Conservation (phyloP, 2,113 vertebrate species). For the Oostethus manadensis region DNA sequence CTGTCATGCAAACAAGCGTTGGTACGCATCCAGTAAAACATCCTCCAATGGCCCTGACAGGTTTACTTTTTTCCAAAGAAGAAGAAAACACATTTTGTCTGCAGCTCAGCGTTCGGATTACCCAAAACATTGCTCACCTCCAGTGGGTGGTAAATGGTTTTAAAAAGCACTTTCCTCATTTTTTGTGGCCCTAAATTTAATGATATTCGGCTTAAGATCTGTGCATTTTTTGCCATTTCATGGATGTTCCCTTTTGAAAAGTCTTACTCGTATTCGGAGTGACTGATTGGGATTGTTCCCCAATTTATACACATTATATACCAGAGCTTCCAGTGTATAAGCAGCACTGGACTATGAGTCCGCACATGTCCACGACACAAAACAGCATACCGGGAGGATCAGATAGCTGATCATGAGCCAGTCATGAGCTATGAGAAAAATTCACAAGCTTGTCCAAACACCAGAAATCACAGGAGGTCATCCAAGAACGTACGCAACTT, state of each 20-base stretch:
- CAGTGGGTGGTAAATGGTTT: slow-evolving; percentile 36
- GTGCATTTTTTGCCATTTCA: neutral
- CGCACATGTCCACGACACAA: too few species aligned
- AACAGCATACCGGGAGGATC: too few species aligned
- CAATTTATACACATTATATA: too few species aligned
- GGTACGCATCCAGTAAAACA: slow-evolving; percentile 17
- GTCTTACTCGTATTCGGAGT: neutral
- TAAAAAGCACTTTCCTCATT: slow-evolving; percentile 8
- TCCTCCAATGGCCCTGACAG: slow-evolving; percentile 7
- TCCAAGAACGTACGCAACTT: too few species aligned
- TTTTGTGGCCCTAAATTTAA: slow-evolving; percentile 6
- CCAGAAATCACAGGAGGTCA: too few species aligned
- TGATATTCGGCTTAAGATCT: slow-evolving; percentile 18
- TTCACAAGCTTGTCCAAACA: too few species aligned
- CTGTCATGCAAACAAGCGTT: neutral
- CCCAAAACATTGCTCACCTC: slow-evolving; percentile 11
- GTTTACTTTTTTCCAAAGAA: neutral
- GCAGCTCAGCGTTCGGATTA: slow-evolving; percentile 7
- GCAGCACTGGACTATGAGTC: too few species aligned
- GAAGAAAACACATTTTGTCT: slow-evolving; percentile 8
- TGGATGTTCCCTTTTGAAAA: slow-evolving; percentile 21
- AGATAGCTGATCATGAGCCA: too few species aligned
- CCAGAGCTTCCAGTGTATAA: too few species aligned
- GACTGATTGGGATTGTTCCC: slow-evolving; percentile 23
- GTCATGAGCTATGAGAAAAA: too few species aligned